Percentiles rank a stretch among this genome's conserved stretches.
phyloP scores from a whole-genome alignment of 2,888 invertebrate species.

The Hypomecis atomaria region DNA sequence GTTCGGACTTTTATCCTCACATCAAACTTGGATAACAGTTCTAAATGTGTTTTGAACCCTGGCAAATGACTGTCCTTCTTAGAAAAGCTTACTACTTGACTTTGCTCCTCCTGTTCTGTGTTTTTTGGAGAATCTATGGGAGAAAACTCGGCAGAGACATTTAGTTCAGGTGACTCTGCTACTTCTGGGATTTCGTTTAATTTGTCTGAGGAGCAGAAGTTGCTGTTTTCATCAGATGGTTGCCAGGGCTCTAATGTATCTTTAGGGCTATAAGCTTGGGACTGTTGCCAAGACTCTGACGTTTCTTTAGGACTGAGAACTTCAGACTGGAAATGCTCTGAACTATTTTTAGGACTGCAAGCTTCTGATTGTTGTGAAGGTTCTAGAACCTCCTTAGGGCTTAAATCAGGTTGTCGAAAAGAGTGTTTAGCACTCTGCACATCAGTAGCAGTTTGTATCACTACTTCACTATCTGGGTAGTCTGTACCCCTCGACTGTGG shows the following conservation, averaged over 20 bases:
- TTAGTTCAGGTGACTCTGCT: slow-evolving; percentile 49
- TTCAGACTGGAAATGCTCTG: slow-evolving; percentile 32
- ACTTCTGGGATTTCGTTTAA: slow-evolving; percentile 53
- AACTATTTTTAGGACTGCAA: slow-evolving; percentile 41
- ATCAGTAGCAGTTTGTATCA: slow-evolving; percentile 63
- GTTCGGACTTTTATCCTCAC: slow-evolving; percentile 82
- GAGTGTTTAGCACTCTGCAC: slow-evolving; percentile 44
- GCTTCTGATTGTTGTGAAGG: slow-evolving; percentile 5
- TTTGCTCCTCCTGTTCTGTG: slow-evolving; percentile 57
- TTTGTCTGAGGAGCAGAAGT: slow-evolving; percentile 54
- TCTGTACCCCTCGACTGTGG: slow-evolving; percentile 57
- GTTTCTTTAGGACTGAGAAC: slow-evolving; percentile 11
- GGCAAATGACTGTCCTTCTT: slow-evolving; percentile 53
- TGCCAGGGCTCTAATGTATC: slow-evolving; percentile 20
- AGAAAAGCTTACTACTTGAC: slow-evolving; percentile 55
- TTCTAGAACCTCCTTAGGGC: slow-evolving; percentile 2
- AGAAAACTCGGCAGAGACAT: slow-evolving; percentile 51
- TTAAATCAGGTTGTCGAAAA: neutral
- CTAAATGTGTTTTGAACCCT: slow-evolving; percentile 76
- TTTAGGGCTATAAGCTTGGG: slow-evolving; percentile 13
- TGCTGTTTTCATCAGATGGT: slow-evolving; percentile 45
- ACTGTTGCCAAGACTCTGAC: slow-evolving; percentile 7
- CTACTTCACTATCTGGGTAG: slow-evolving; percentile 56
- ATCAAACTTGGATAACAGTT: slow-evolving; percentile 81
- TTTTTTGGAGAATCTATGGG: slow-evolving; percentile 50